These are phyloP conservation scores for Prionailurus bengalensis DNA, from an alignment of 2,113 vertebrate species.

Conservation along the genomic window DNA sequence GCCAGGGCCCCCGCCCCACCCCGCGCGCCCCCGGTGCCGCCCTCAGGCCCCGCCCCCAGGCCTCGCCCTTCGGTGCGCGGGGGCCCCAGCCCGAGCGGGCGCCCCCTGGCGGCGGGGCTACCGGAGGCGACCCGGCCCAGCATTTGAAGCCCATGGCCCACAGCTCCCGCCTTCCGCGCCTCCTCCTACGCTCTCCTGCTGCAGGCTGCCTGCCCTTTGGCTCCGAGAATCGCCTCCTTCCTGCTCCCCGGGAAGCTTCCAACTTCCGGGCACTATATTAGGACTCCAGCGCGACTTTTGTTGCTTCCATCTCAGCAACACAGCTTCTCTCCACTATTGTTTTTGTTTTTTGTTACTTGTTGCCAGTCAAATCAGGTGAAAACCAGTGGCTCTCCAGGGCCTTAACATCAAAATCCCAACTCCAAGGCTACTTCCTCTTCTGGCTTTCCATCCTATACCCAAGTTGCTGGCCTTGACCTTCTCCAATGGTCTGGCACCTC, in stretches of 20 bases:
- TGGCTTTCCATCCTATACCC: not conserved
- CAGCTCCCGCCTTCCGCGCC: not conserved
- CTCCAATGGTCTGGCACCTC: not conserved
- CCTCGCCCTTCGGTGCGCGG: fast-evolving
- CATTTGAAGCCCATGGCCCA: not conserved
- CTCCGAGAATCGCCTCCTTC: slow-evolving; percentile 46
- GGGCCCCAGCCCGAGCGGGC: not conserved
- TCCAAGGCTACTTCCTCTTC: not conserved
- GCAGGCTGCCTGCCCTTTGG: not conserved
- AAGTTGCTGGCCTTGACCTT: not conserved
- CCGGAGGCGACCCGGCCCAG: not conserved
- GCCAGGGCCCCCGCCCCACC: not conserved
- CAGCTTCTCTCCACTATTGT: not conserved
- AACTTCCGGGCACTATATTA: not conserved
- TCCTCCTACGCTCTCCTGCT: not conserved
- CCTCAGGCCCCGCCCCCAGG: not conserved
- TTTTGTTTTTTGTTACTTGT: not conserved
- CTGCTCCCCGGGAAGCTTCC: not conserved
- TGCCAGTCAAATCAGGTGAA: not conserved
- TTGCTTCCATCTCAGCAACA: not conserved
- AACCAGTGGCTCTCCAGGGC: not conserved
- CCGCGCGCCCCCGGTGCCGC: not conserved
- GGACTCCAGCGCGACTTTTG: not conserved
- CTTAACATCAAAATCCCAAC: not conserved
- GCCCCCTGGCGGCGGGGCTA: slow-evolving; percentile 6